Percentiles rank a stretch among this genome's conserved stretches.
These are phyloP conservation scores for Myocastor coypus DNA, from an alignment of 2,113 vertebrate species.

Conservation along the genomic window DNA sequence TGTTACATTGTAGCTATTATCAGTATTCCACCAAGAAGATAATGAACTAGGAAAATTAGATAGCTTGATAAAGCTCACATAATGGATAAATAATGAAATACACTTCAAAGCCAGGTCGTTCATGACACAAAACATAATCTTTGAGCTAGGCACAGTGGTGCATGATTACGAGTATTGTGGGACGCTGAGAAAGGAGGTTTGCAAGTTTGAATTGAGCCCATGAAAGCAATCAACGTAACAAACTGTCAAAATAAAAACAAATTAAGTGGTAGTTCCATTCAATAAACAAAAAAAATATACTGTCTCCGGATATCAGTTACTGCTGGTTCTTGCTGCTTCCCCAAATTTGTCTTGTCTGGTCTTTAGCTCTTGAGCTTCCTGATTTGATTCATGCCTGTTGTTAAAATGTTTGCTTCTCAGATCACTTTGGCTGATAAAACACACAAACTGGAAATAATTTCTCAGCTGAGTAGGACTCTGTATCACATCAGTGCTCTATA, in stretches of 20 bases:
- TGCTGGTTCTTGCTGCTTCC: not conserved
- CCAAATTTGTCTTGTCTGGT: not conserved
- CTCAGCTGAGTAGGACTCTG: not conserved
- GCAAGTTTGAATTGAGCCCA: not conserved
- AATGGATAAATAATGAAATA: not conserved
- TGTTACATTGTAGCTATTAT: not conserved
- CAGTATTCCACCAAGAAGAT: not conserved
- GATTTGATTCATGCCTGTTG: not conserved
- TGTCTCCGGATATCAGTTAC: not conserved
- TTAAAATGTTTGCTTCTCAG: slow-evolving; percentile 38
- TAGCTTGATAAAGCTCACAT: slow-evolving; percentile 17
- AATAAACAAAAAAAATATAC: not conserved
- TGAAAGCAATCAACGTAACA: not conserved
- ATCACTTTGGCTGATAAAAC: not conserved
- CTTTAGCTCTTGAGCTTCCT: not conserved
- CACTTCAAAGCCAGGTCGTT: not conserved
- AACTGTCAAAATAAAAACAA: not conserved
- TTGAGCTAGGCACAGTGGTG: not conserved
- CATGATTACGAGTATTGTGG: not conserved
- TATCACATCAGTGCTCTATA: not conserved
- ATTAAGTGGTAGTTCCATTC: not conserved
- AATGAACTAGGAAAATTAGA: not conserved
- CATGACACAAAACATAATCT: not conserved
- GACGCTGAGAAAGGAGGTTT: not conserved
- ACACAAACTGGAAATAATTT: not conserved